A percentile compares a stretch with the other conserved stretches of the same genome.
These are phyloP conservation scores for Hybos culiciformis DNA, from an alignment of 2,888 invertebrate species.

Conservation along the genomic window DNA sequence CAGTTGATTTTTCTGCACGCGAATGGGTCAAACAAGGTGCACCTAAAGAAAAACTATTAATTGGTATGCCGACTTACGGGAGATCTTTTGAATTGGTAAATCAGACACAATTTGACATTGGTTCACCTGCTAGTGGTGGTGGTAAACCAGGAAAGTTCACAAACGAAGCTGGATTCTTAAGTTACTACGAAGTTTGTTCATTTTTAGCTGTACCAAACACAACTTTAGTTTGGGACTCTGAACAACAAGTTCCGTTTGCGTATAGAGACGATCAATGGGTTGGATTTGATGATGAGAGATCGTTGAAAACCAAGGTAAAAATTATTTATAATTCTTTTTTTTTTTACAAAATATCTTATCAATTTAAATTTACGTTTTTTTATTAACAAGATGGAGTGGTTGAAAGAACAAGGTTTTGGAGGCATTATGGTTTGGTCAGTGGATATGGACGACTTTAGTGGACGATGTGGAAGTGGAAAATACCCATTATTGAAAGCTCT, in stretches of 20 bases:
- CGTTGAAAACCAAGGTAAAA: slow-evolving; percentile 74
- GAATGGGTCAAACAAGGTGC: slow-evolving; percentile 91
- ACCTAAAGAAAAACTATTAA: slow-evolving; percentile 84
- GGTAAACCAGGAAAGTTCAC: slow-evolving; percentile 79
- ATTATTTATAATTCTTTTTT: neutral
- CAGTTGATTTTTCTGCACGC: slow-evolving; percentile 79
- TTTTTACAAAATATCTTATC: neutral
- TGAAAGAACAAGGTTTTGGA: slow-evolving; percentile 85
- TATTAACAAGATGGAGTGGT: slow-evolving; percentile 67
- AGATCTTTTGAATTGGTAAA: slow-evolving; percentile 80
- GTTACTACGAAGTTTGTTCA: slow-evolving; percentile 90
- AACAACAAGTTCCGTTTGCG: slow-evolving; percentile 91
- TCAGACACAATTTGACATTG: slow-evolving; percentile 79
- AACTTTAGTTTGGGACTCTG: slow-evolving; percentile 89
- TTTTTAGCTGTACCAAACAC: slow-evolving; percentile 82
- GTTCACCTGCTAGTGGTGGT: slow-evolving; percentile 79
- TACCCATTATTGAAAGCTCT: slow-evolving; percentile 81
- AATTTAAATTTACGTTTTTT: slow-evolving; percentile 1
- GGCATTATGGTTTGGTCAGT: slow-evolving; percentile 96
- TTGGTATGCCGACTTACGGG: slow-evolving; percentile 91
- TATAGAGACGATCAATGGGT: slow-evolving; percentile 87
- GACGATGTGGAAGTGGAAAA: slow-evolving; percentile 78
- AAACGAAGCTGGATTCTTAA: slow-evolving; percentile 85
- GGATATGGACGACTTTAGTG: slow-evolving; percentile 89
- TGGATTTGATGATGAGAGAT: slow-evolving; percentile 86